phyloP scores from a whole-genome alignment of 2,888 invertebrate genomes.

The Oconnorella tubifera region DNA sequence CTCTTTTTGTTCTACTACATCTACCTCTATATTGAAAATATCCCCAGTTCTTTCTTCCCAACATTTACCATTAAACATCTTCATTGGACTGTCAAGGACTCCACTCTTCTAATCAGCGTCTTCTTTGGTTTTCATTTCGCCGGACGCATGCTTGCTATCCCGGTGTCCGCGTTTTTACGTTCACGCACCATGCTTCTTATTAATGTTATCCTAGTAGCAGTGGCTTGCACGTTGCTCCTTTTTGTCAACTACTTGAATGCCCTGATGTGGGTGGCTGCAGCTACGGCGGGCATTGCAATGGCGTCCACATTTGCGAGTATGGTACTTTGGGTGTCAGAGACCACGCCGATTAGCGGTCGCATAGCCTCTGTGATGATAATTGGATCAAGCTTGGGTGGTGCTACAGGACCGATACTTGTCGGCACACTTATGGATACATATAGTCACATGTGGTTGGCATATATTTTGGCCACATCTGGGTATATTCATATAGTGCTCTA shows the following conservation, averaged over 20 bases:
- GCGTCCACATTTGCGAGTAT: constrained; percentile 23
- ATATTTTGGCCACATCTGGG: constrained; percentile 6
- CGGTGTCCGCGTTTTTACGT: constrained; percentile 14
- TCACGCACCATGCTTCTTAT: constrained; percentile 17
- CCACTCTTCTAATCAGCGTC: constrained; percentile 14
- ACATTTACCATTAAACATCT: constrained; percentile 20
- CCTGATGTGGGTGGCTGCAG: constrained; percentile 19
- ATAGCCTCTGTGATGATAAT: constrained; percentile 16
- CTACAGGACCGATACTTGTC: constrained; percentile 10
- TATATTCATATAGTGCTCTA: constrained; percentile 9
- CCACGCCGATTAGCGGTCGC: constrained; percentile 5
- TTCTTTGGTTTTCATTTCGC: constrained; percentile 15
- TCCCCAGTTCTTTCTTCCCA: constrained; percentile 16
- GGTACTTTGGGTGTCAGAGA: constrained; percentile 22
- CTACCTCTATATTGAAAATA: constrained; percentile 21
- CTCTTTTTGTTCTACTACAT: constrained; percentile 17
- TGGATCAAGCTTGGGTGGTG: constrained; percentile 9
- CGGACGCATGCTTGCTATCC: constrained; percentile 19
- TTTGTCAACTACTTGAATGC: neutral
- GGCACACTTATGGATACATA: constrained; percentile 9
- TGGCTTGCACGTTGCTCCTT: constrained; percentile 14
- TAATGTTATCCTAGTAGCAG: constrained; percentile 14
- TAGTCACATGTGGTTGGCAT: constrained; percentile 16
- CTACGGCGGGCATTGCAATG: constrained; percentile 21
- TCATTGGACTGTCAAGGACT: constrained; percentile 17